Base-by-base conservation (phyloP, 1,140 invertebrate genomes). In the Scaptodrosophila lebanonensis region DNA sequence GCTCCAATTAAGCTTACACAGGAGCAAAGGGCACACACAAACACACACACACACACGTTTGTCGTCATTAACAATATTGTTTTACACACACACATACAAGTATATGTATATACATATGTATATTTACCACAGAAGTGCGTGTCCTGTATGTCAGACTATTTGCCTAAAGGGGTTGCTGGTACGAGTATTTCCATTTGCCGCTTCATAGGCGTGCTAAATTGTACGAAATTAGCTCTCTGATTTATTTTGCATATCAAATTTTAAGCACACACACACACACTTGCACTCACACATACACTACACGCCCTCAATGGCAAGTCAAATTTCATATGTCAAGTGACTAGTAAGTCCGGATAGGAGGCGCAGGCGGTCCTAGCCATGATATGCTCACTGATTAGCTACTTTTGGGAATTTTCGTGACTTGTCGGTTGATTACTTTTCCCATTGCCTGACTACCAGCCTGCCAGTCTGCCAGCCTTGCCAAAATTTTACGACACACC, bases 361-460 rank as follows among this genome's bases (percentile, higher is more conserved):
- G 1, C 9, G 9, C 1, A n/a, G 20, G 25, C 2, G 6, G 9
- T 11, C 17, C 36, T 2, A 43, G 43, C 47, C 45, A 64, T 62
- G 44, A 71, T 63, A 68, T 48, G 25, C 39, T 42, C 66, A 61
- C 56, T 72, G 67, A 76, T 76, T 76, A 76, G 75, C 66, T 66
- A 45, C 66, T 45, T 59, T 76, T 63, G 57, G 57, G 57, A 76
- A 66, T 63, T 59, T 66, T 42, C 58, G 54, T 60, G 38, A 68
- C 51, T 58, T 65, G 65, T 69, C 70, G 50, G 49, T 70, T 76
- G 71, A 76, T 76, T 76, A 76, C 66, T 61, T 70, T 45, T 20
- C 52, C 30, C 45, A 56, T 36, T 50, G 20, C 35, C 32, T 39
- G 43, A n/a, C n/a, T n/a, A n/a, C n/a, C n/a, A n/a, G n/a, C n/a